These are phyloP conservation scores for Nomada fucata DNA, from an alignment of 2,888 invertebrate species.

Conservation along the genomic window DNA sequence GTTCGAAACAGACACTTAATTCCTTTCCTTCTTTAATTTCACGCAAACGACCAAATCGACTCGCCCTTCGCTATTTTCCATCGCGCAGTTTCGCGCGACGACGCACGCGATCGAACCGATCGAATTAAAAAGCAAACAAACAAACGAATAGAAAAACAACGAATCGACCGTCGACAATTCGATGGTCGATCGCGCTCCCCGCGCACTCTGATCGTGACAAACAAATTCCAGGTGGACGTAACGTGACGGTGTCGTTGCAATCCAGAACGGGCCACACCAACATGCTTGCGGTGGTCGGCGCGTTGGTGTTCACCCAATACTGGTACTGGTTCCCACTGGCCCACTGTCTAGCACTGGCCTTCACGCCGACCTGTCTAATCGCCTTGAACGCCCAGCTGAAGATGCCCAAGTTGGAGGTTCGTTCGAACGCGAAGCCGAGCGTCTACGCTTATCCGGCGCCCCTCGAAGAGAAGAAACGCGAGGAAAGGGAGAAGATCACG, in stretches of 20 bases:
- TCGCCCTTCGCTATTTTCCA: no score
- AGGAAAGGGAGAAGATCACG: slow-evolving; percentile 98
- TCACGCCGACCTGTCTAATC: slow-evolving; percentile 98
- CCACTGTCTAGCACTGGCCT: slow-evolving; percentile 97
- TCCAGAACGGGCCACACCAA: slow-evolving; percentile 99
- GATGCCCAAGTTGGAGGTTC: slow-evolving; percentile 96
- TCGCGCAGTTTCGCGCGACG: no score
- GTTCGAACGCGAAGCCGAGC: slow-evolving; percentile 97
- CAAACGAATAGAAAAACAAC: no score
- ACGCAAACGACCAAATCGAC: no score
- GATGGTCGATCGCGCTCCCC: neutral
- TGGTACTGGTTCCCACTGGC: slow-evolving; percentile 99
- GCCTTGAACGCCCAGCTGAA: slow-evolving; percentile 96
- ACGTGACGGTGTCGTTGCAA: slow-evolving; percentile 97
- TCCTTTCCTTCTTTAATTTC: no score
- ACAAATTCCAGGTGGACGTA: slow-evolving; percentile 90
- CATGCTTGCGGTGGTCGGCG: slow-evolving; percentile 98
- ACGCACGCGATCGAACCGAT: no score
- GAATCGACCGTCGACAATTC: no score
- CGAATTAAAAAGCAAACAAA: no score
- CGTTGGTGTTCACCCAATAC: slow-evolving; percentile 98
- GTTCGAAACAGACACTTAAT: no score
- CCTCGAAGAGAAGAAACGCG: slow-evolving; percentile 98
- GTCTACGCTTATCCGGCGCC: slow-evolving; percentile 98
- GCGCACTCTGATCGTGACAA: neutral